Evolutionary conservation across 2,797 vertebrate genomes (phyloP).

Genomic region (Typhlichthys subterraneus): DNA sequence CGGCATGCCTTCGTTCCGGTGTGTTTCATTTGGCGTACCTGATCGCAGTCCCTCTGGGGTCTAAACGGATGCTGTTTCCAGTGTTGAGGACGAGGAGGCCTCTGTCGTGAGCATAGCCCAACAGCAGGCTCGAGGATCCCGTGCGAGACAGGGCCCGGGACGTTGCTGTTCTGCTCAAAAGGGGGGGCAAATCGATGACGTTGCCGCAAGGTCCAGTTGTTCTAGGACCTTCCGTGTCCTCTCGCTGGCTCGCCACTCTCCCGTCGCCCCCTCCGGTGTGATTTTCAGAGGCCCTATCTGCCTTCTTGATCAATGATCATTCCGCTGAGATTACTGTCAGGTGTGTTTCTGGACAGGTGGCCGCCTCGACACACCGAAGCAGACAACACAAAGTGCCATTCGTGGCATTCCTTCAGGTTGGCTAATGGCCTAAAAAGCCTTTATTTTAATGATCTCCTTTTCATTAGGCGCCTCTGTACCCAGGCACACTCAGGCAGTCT

Average conservation of each 20-base stretch:
- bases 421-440: conserved; percentile 29
- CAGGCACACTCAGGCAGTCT: background rate
- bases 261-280: conserved; percentile 37
- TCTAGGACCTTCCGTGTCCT: conserved; percentile 58
- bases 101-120: conserved; percentile 10
- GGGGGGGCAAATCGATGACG: conserved; percentile 54
- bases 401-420: conserved; percentile 32
- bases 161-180: conserved; percentile 36
- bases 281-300: conserved; percentile 45
- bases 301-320: conserved; percentile 60
- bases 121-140: conserved; percentile 36
- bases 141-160: conserved; percentile 33
- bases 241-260: conserved; percentile 9
- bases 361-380: conserved; percentile 24
- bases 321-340: conserved; percentile 48
- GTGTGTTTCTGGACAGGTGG: conserved; percentile 35
- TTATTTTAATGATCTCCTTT: conserved; percentile 22
- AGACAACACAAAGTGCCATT: conserved; percentile 22
- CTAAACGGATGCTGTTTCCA: conserved; percentile 2
- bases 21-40: conserved; percentile 13
- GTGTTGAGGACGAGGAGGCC: conserved; percentile 3
- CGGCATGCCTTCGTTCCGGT: conserved; percentile 23
- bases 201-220: conserved; percentile 55
- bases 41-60: conserved; percentile 17
- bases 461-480: background rate